These are phyloP conservation scores for Troilus luridus DNA, from an alignment of 2,888 invertebrate species.

Conservation along the genomic window DNA sequence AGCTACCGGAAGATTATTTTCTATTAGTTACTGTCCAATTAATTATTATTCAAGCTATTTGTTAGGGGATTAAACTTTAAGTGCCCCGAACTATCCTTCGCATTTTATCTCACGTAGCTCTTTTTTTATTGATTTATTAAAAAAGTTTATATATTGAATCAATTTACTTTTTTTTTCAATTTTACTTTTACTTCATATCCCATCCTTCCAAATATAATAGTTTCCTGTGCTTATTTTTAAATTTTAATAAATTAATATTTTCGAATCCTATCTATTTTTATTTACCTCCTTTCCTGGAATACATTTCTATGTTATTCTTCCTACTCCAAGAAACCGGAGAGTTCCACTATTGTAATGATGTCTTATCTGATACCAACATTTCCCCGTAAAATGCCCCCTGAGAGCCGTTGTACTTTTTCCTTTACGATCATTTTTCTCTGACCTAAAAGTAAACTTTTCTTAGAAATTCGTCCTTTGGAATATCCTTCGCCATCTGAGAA, in stretches of 20 bases:
- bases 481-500: not conserved
- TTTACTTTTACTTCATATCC: not conserved
- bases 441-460: not conserved
- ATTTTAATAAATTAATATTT: not conserved
- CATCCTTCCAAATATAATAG: not conserved
- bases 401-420: not conserved
- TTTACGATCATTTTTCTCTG: not conserved
- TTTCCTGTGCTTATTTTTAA: not conserved
- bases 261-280: not conserved
- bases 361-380: not conserved
- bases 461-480: not conserved
- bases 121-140: too few species aligned
- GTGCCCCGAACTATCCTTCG: too few species aligned
- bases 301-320: not conserved
- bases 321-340: not conserved
- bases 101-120: too few species aligned
- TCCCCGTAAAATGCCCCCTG: not conserved
- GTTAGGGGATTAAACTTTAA: too few species aligned
- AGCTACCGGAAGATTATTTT: too few species aligned
- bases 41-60: too few species aligned
- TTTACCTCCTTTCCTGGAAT: not conserved
- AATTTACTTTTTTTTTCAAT: too few species aligned
- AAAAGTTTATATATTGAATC: too few species aligned
- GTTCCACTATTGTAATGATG: not conserved
- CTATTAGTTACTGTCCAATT: too few species aligned